These are phyloP conservation scores for Polypedilum vanderplanki DNA, from an alignment of 1,140 invertebrate genomes.

Conservation along the genomic window DNA sequence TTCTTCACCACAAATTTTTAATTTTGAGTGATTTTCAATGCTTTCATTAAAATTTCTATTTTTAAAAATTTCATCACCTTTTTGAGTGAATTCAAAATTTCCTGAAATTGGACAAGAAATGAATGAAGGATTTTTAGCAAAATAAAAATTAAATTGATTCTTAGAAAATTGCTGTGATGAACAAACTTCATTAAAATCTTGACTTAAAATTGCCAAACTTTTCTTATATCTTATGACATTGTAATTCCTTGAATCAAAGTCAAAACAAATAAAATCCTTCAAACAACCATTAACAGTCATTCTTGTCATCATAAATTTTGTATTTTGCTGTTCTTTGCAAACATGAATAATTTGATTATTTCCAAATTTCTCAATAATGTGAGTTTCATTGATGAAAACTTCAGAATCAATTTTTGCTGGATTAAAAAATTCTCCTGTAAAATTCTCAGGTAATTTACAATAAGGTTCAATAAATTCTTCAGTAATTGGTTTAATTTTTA, in stretches of 20 bases:
- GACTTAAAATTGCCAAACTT: constrained; percentile 81
- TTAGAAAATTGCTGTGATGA: constrained; percentile 89
- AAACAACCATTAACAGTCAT: constrained; percentile 96
- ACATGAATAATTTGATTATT: constrained; percentile 87
- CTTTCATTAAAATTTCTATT: constrained; percentile 91
- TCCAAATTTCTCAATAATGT: constrained; percentile 85
- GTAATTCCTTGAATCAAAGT: constrained; percentile 91
- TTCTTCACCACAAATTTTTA: constrained; percentile 87
- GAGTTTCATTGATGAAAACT: constrained; percentile 89
- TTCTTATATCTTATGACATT: constrained; percentile 88
- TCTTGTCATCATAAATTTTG: constrained; percentile 88
- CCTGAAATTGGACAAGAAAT: constrained; percentile 93
- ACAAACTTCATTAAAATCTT: constrained; percentile 85
- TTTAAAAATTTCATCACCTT: constrained; percentile 78
- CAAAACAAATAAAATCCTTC: constrained; percentile 95
- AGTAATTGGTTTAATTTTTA: constrained; percentile 74
- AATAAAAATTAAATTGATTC: constrained; percentile 73
- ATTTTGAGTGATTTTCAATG: constrained; percentile 88
- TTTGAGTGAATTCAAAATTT: constrained; percentile 89
- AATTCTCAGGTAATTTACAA: constrained; percentile 87
- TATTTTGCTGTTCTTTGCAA: constrained; percentile 83
- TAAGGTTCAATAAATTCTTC: constrained; percentile 81
- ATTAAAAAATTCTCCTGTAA: constrained; percentile 92
- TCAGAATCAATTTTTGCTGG: constrained; percentile 94
- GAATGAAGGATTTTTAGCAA: constrained; percentile 85